A percentile compares a stretch with the other conserved stretches of the same genome.
Evolutionary conservation across 2,113 vertebrate genomes (phyloP).

Genomic region (Numida meleagris): DNA sequence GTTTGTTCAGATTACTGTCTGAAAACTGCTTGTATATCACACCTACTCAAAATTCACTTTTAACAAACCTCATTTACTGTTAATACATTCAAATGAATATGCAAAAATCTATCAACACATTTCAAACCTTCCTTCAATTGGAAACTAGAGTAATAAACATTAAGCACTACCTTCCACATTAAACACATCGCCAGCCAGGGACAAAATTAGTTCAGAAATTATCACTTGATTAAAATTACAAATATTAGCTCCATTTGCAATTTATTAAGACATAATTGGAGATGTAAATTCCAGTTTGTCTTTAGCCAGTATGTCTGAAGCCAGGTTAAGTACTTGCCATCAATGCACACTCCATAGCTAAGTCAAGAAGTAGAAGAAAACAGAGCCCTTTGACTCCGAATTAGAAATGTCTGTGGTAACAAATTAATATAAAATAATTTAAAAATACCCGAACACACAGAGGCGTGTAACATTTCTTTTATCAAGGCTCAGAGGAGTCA

Average conservation of each 20-base stretch:
- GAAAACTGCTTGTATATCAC: neutral
- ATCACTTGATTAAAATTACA: conserved; percentile 55
- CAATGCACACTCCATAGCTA: neutral
- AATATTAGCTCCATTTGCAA: conserved; percentile 8
- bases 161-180: neutral
- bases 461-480: neutral
- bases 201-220: conserved; percentile 46
- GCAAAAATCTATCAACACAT: conserved; percentile 27
- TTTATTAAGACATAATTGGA: conserved; percentile 11
- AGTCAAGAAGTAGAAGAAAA: neutral
- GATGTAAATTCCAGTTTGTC: neutral
- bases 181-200: neutral
- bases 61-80: conserved; percentile 13
- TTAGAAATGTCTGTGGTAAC: neutral
- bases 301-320: neutral
- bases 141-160: neutral
- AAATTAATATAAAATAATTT: neutral
- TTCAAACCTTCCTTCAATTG: conserved; percentile 13
- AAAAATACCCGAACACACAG: neutral
- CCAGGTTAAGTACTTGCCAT: neutral
- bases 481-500: neutral
- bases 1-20: neutral
- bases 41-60: conserved; percentile 1
- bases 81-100: conserved; percentile 7
- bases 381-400: neutral